Conservation (phyloP, 2,797 vertebrate genomes). For the Chloroceryle amazona region DNA sequence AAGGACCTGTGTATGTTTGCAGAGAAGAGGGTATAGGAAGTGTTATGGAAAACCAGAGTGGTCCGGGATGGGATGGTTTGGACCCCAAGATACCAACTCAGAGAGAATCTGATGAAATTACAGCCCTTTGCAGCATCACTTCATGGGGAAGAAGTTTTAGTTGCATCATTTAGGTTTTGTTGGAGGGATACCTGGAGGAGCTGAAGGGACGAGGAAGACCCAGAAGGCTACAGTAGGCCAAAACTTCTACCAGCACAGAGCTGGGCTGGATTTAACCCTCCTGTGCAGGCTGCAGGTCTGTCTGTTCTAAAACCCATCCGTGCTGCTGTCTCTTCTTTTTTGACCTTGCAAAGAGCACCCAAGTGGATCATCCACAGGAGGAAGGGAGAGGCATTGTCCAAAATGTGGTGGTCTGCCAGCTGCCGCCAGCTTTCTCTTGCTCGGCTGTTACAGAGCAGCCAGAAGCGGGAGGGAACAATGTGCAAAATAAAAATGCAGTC, state of each 20-base stretch:
- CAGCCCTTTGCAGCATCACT: background rate
- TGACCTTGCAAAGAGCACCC: background rate
- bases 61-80: background rate
- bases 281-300: background rate
- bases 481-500: background rate
- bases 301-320: background rate
- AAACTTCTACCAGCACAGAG: background rate
- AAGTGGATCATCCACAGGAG: background rate
- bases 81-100: background rate
- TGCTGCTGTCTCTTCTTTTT: background rate
- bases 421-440: background rate
- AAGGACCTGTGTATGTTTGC: background rate
- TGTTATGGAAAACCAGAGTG: background rate
- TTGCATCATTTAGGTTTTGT: background rate
- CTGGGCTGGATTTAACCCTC: background rate
- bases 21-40: background rate
- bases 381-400: background rate
- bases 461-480: background rate
- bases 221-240: background rate
- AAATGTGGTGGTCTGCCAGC: background rate
- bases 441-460: rapidly evolving
- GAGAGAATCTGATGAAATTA: background rate
- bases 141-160: background rate
- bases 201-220: background rate
- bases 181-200: background rate